Evolutionary conservation across 2,797 vertebrate genomes (phyloP), one percentile per base, ranked within the genome.

Genomic region (Hoplostethus mediterraneus): DNA sequence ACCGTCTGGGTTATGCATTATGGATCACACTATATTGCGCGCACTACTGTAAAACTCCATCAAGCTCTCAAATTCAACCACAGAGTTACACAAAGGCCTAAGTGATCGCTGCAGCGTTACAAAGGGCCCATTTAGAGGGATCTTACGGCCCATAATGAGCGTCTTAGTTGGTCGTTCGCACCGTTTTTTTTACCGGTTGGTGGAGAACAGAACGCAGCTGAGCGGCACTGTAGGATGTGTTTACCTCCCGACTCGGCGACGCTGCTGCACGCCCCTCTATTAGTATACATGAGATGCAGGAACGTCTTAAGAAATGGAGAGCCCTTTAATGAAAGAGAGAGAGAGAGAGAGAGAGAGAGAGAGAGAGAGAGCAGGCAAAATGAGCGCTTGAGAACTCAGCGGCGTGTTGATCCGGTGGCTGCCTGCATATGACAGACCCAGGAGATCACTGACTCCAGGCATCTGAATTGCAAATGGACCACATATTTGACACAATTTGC

Each of bases 391-490:
- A 66, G 72, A 79, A 72, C 67, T 67, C 16, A 31, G 83, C 73
- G 28, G 64, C 38, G 1, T 82, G 71, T 71, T 81, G 77, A 51
- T 82, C 53, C 71, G 63, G 64, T 51, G 47, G 49, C 67, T 84
- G 73, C 70, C 59, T 79, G 73, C 79, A 63, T 83, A 5, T 38
- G 81, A 87, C 73, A 51, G 67, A 82, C 64, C 68, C 61, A 0
- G 51, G 87, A 87, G 81, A 83, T 65, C 56, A 52, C 6, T n/a
- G 36, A 60, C 80, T 68, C 56, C 36, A 53, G 53, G 63, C 70
- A 91, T 94, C 75, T 87, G 87, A 80, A 90, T 85, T 89, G 80
- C 85, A 92, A 87, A 90, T 79, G 44, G 13, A 52, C 63, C 63
- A 62, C 72, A 67, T 79, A 56, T 79, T 80, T 80, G 63, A 63